Percentiles rank a stretch among this genome's conserved stretches.
Evolutionary conservation across 2,113 vertebrate species (phyloP).

Genomic region (Mystacornis crossleyi): DNA sequence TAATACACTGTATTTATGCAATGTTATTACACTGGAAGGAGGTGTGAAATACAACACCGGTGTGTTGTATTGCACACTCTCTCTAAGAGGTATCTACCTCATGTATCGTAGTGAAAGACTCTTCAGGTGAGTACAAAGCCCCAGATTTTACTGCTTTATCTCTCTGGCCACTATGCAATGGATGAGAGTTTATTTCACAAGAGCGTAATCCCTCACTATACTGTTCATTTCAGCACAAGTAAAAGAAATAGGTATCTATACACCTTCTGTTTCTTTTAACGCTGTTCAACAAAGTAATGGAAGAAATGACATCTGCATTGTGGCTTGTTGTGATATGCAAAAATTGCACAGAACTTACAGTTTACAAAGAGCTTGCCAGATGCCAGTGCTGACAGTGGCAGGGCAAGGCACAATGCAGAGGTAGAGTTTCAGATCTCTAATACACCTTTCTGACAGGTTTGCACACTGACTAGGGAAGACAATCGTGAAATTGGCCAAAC

Average conservation of each 20-base stretch:
- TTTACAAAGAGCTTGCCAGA: not conserved
- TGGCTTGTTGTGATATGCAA: not conserved
- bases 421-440: not conserved
- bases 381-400: not conserved
- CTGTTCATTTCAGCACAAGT: not conserved
- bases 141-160: not conserved
- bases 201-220: not conserved
- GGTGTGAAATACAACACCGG: not conserved
- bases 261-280: not conserved
- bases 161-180: not conserved
- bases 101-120: not conserved
- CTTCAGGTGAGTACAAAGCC: not conserved
- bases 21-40: not conserved
- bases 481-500: constrained; percentile 89
- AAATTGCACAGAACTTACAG: not conserved
- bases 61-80: not conserved
- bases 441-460: constrained; percentile 79
- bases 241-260: not conserved
- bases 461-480: constrained; percentile 94
- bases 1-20: not conserved
- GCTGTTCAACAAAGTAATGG: not conserved
- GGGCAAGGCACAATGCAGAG: not conserved
- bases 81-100: not conserved
- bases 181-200: not conserved
- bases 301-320: not conserved